A percentile compares a stretch with the other conserved stretches of the same genome.
Evolutionary conservation across 2,113 vertebrate species (phyloP).

Genomic region (Uria aalge): DNA sequence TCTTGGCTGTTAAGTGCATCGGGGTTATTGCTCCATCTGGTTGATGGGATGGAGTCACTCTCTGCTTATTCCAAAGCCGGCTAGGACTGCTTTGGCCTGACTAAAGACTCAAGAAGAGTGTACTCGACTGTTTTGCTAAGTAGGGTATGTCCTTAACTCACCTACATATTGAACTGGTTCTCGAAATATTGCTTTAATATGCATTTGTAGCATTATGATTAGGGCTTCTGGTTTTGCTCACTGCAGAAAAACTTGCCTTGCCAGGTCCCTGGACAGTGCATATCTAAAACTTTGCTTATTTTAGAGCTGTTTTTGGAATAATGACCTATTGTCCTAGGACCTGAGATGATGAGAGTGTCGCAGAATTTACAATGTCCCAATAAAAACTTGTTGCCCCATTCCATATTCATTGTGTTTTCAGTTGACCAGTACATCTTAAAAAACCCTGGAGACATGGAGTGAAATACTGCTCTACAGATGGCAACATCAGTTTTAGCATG

Average conservation of each 20-base stretch:
- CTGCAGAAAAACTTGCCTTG: neutral
- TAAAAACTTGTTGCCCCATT: neutral
- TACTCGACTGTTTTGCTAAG: neutral
- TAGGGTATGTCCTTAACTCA: neutral
- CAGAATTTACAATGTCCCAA: neutral
- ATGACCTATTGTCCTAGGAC: neutral
- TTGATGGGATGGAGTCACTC: neutral
- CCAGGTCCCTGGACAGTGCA: neutral
- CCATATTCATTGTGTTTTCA: neutral
- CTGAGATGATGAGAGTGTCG: neutral
- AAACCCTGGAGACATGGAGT: neutral
- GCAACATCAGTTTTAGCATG: neutral
- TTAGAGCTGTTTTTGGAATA: neutral
- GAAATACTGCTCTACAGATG: neutral
- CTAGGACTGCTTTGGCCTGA: neutral
- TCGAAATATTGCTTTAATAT: neutral
- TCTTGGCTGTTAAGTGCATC: neutral
- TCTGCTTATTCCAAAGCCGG: neutral
- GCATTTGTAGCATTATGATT: neutral
- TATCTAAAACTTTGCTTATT: neutral
- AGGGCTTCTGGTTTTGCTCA: neutral
- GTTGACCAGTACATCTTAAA: neutral
- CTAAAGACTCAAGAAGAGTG: neutral
- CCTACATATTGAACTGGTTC: neutral
- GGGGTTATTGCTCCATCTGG: neutral